Percentiles rank a stretch among this genome's conserved stretches.
phyloP scores from a whole-genome alignment of 2,888 invertebrate species.

The Pasiphila rectangulata region DNA sequence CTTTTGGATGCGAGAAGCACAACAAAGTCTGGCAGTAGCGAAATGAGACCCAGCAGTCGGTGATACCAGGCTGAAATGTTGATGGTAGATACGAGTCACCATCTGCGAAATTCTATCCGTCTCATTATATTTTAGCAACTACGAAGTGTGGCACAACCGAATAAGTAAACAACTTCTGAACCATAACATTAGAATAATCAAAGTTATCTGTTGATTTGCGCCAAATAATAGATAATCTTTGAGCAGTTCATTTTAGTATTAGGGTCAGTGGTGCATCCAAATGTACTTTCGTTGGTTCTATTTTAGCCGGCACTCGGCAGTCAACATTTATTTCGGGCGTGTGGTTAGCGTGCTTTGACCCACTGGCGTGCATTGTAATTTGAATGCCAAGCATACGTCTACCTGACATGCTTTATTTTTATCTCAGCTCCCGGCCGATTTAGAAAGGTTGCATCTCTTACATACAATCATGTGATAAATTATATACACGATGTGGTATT shows the following conservation, averaged over 20 bases:
- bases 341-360: constrained; percentile 64
- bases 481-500: too few species aligned
- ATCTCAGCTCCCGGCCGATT: not conserved
- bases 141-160: too few species aligned
- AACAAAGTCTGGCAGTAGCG: too few species aligned
- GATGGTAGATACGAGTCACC: too few species aligned
- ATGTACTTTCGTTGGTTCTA: constrained; percentile 54
- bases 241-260: constrained; percentile 20
- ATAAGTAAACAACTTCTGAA: too few species aligned
- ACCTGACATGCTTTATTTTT: constrained; percentile 53
- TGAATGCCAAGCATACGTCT: constrained; percentile 43
- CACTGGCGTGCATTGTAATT: constrained; percentile 64
- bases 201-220: too few species aligned
- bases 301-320: constrained; percentile 54
- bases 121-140: too few species aligned
- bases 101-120: too few species aligned
- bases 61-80: too few species aligned
- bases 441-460: not conserved
- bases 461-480: too few species aligned
- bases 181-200: not conserved
- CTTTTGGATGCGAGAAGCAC: too few species aligned
- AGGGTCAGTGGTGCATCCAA: constrained; percentile 34
- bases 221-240: not conserved
- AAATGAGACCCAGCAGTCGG: too few species aligned
- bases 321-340: constrained; percentile 62